These are phyloP conservation scores for Tarsius wallacei DNA, from an alignment of 2,797 vertebrate genomes.

Conservation along the genomic window DNA sequence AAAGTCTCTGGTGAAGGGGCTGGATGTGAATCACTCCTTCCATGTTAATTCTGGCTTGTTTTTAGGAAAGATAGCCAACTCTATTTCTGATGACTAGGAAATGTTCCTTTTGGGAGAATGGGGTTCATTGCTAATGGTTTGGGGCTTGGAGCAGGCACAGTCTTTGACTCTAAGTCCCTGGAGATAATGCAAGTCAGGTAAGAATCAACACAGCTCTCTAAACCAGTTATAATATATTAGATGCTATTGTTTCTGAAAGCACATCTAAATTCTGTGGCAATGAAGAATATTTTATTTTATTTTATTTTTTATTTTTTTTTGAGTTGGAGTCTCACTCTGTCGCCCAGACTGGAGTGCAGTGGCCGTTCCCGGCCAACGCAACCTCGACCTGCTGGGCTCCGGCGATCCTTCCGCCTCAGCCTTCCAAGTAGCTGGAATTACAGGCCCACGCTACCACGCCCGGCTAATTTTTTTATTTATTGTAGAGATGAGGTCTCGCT, in stretches of 20 bases:
- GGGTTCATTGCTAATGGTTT: slow-evolving; percentile 29
- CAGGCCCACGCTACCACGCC: too few relatives aligned
- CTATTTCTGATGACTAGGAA: slow-evolving; percentile 10
- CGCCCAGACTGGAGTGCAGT: too few relatives aligned
- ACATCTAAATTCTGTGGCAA: neutral
- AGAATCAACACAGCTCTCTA: neutral
- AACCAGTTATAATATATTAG: neutral
- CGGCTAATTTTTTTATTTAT: too few relatives aligned
- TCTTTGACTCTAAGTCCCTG: slow-evolving; percentile 17
- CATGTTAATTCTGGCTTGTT: slow-evolving; percentile 6
- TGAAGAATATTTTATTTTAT: neutral
- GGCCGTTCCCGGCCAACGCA: too few relatives aligned
- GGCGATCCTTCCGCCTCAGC: too few relatives aligned
- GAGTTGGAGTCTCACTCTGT: too few relatives aligned
- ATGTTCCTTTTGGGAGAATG: neutral
- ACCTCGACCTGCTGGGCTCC: too few relatives aligned
- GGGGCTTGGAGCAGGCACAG: neutral
- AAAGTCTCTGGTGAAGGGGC: neutral
- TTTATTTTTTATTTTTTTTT: too few relatives aligned
- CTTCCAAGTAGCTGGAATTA: too few relatives aligned
- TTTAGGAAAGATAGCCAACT: slow-evolving; percentile 30
- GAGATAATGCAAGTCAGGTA: neutral
- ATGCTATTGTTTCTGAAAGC: neutral
- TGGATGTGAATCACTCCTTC: neutral
- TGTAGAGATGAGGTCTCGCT: too few relatives aligned